Percentiles rank a stretch among this genome's conserved stretches.
phyloP scores from a whole-genome alignment of 2,888 invertebrate species.

The Mechanitis mazaeus region DNA sequence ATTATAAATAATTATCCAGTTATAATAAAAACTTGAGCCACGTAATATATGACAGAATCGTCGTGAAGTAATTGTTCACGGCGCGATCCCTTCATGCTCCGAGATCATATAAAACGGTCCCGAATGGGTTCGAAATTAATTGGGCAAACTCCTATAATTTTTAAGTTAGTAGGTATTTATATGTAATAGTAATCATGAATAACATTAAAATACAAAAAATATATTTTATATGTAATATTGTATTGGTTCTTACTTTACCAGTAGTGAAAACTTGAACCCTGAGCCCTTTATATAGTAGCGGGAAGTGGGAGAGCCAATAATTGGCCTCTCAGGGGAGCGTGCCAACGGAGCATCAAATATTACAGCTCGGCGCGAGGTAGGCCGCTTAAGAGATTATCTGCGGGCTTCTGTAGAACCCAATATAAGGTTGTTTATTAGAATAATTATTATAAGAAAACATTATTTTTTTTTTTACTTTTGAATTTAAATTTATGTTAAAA shows the following conservation, averaged over 20 bases:
- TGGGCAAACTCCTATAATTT: too few species aligned
- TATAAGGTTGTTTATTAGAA: neutral
- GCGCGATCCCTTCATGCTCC: too few species aligned
- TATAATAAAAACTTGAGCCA: too few species aligned
- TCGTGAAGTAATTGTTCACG: too few species aligned
- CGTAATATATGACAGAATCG: too few species aligned
- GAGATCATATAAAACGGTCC: too few species aligned
- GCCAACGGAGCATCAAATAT: conserved; percentile 14
- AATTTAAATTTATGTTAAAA: too few species aligned
- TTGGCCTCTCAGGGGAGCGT: conserved; percentile 13
- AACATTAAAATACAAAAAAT: neutral
- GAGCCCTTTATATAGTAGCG: conserved; percentile 11
- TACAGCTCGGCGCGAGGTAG: conserved; percentile 8
- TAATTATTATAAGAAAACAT: conserved; percentile 1
- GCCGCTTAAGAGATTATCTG: conserved; percentile 11
- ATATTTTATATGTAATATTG: neutral
- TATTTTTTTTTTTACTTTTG: too few species aligned
- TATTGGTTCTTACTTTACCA: neutral
- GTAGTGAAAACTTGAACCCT: conserved; percentile 7
- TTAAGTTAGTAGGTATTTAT: too few species aligned
- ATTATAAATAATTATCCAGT: too few species aligned
- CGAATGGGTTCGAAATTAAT: too few species aligned
- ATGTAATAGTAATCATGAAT: too few species aligned
- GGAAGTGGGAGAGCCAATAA: conserved; percentile 17
- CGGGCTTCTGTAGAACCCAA: neutral